Percentiles rank a stretch among this genome's conserved stretches.
Evolutionary conservation across 2,797 vertebrate species (phyloP).

Genomic region (Pelobates cultripes): DNA sequence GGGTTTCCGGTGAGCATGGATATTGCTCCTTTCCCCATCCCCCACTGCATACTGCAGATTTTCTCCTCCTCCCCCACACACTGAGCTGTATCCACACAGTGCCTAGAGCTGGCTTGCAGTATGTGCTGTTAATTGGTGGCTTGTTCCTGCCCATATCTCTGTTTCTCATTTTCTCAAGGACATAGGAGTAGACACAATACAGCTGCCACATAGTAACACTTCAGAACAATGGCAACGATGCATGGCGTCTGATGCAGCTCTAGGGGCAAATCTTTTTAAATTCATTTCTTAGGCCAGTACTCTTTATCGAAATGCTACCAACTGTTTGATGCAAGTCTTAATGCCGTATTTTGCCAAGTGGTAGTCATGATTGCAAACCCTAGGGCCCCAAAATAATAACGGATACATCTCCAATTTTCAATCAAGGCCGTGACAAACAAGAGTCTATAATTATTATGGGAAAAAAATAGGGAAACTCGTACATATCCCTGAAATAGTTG

Average conservation of each 20-base stretch:
- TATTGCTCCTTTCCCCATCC: conserved; percentile 43
- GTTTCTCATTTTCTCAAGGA: conserved; percentile 8
- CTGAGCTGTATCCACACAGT: conserved; percentile 42
- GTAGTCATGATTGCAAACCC: neutral
- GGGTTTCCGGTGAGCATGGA: conserved; percentile 50
- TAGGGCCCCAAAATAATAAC: neutral
- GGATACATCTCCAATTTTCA: neutral
- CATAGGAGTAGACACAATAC: neutral
- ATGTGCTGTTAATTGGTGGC: conserved; percentile 30
- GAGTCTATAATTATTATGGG: no score
- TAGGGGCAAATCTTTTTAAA: neutral
- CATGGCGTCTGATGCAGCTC: conserved; percentile 3
- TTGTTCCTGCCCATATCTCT: conserved; percentile 16
- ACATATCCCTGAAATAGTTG: no score
- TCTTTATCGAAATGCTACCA: neutral
- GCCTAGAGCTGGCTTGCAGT: conserved; percentile 43
- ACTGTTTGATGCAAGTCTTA: neutral
- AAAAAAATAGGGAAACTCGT: no score
- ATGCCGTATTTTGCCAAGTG: neutral
- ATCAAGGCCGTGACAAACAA: neutral
- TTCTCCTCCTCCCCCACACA: conserved; percentile 43
- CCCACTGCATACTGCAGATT: conserved; percentile 49
- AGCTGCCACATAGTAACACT: neutral
- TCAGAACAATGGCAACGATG: no score
- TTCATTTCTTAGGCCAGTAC: neutral